These are phyloP conservation scores for Phortica variegata DNA, from an alignment of 1,140 invertebrate species.

Conservation along the genomic window DNA sequence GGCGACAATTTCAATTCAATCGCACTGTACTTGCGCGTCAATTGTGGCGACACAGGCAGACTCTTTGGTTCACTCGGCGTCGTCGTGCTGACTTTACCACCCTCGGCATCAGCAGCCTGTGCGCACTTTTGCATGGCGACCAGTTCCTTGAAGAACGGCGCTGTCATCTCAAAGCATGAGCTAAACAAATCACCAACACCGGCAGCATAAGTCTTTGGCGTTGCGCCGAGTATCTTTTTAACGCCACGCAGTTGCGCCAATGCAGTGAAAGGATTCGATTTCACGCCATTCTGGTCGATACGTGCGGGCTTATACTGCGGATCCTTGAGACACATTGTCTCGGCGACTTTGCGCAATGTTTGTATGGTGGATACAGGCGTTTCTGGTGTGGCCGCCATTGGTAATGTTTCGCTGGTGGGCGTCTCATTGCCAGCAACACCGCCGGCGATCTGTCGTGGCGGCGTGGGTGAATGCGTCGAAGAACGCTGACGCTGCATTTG, in stretches of 20 bases:
- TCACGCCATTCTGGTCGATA: slow-evolving; percentile 56
- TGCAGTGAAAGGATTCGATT: slow-evolving; percentile 70
- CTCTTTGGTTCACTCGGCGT: slow-evolving; percentile 57
- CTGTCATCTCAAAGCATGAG: slow-evolving; percentile 73
- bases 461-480: slow-evolving; percentile 46
- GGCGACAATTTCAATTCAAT: slow-evolving; percentile 40
- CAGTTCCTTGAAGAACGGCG: slow-evolving; percentile 59
- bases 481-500: slow-evolving; percentile 57
- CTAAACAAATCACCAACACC: slow-evolving; percentile 66
- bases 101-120: not conserved
- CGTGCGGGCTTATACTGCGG: slow-evolving; percentile 70
- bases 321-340: slow-evolving; percentile 77
- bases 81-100: slow-evolving; percentile 5
- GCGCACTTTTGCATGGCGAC: slow-evolving; percentile 32
- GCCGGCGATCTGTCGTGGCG: slow-evolving; percentile 28
- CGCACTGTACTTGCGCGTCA: slow-evolving; percentile 46
- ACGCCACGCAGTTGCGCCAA: slow-evolving; percentile 69
- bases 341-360: slow-evolving; percentile 66
- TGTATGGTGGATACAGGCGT: slow-evolving; percentile 56
- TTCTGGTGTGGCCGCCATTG: slow-evolving; percentile 23
- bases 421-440: slow-evolving; percentile 6
- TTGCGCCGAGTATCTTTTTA: slow-evolving; percentile 73
- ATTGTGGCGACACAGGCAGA: slow-evolving; percentile 58
- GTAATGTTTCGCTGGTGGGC: slow-evolving; percentile 29
- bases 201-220: slow-evolving; percentile 56